Evolutionary conservation across 2,113 vertebrate species (phyloP), one percentile per base, ranked within the genome.

Genomic region (Patagioenas fasciata): DNA sequence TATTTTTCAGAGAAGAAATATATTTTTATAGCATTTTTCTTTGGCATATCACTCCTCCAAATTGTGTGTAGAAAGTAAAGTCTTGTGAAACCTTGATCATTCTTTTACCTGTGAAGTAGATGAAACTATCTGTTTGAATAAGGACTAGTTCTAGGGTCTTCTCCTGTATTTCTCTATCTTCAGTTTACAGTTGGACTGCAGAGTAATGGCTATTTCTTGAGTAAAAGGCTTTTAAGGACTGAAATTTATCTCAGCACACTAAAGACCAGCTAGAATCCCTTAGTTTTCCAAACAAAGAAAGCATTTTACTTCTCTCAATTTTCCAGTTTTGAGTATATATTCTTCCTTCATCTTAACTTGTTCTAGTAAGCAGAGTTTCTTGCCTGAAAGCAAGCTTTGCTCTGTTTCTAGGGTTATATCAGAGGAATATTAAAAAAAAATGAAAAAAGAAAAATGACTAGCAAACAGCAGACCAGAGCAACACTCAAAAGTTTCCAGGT

Each of bases 391-490:
- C 7, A 61, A 65, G 17, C 7, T 12, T 89, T 89, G 24, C 48
- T 86, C 65, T 77, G 44, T 92, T 96, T 95, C 87, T 91, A 81
- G 31, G 53, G 56, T 86, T 90, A 42, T 42, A 86, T n/a, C 11
- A 84, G 36, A 77, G 4, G 5, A 90, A 40, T 53, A 81, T 40
- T 20, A 26, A 51, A 60, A 53, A 51, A 58, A 51, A 42, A 24
- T 4, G 15, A 64, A n/a, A 64, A 11, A 6, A 6, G 13, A 34
- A 5, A 40, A 36, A n/a, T 10, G 6, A 8, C 2, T 13, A 67
- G 7, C 48, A 77, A 85, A 61, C 12, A 69, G 16, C 42, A 69
- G 44, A 86, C 32, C 23, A 91, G 50, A 44, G 11, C 64, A 87
- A 15, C 23, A 66, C 19, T 73, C 62, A 89, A 62, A 91, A 73